These are phyloP conservation scores for Hirtodrosophila histrioides DNA, from an alignment of 2,888 invertebrate genomes.

Conservation along the genomic window DNA sequence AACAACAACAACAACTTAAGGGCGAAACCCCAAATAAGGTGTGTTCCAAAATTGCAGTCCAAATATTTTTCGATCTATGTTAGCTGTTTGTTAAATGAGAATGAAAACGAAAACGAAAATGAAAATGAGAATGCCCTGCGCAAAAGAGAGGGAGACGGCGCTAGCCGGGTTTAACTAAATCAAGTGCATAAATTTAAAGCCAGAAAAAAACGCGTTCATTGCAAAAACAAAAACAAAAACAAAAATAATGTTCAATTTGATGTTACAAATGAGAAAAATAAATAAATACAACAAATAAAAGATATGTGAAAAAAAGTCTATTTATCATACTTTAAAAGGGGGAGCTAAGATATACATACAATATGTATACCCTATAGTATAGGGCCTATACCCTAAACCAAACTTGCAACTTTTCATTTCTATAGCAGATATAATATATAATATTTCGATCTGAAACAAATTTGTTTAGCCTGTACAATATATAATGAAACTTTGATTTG, in stretches of 20 bases:
- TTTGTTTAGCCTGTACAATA: too few species aligned
- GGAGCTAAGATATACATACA: too few species aligned
- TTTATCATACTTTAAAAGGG: too few species aligned
- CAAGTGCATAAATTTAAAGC: conserved; percentile 34
- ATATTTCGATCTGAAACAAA: too few species aligned
- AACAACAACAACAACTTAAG: conserved; percentile 13
- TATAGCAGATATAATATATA: too few species aligned
- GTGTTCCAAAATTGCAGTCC: conserved; percentile 41
- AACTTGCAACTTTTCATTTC: too few species aligned
- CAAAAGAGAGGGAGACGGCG: conserved; percentile 20
- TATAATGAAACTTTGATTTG: too few species aligned
- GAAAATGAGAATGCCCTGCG: conserved; percentile 11
- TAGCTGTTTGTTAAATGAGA: conserved; percentile 70
- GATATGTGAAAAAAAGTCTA: conserved; percentile 21
- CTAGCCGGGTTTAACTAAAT: conserved; percentile 28
- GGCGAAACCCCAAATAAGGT: conserved; percentile 1
- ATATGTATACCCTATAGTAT: too few species aligned
- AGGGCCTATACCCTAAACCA: too few species aligned
- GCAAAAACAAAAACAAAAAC: conserved; percentile 19
- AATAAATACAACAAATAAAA: conserved; percentile 44
- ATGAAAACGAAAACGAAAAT: too few species aligned
- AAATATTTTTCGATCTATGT: conserved; percentile 74
- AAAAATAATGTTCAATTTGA: conserved; percentile 76
- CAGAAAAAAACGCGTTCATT: conserved; percentile 27
- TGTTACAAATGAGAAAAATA: conserved; percentile 73